These are phyloP conservation scores for Arenaria interpres DNA, from an alignment of 2,113 vertebrate species.

Conservation along the genomic window DNA sequence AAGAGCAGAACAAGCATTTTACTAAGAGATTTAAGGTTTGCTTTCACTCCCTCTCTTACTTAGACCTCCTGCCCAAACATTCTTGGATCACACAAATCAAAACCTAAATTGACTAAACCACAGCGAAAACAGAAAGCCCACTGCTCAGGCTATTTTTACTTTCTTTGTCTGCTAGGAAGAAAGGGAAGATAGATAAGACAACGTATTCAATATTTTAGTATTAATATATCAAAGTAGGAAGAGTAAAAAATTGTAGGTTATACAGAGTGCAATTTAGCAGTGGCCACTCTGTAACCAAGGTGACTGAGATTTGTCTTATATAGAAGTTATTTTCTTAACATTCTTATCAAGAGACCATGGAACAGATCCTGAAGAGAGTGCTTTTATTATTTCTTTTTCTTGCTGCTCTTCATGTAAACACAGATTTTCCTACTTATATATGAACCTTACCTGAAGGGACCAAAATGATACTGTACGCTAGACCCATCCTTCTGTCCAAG, in stretches of 20 bases:
- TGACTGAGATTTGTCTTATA: background rate
- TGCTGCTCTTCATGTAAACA: background rate
- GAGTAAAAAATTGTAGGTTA: background rate
- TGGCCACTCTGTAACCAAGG: background rate
- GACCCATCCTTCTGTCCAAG: background rate
- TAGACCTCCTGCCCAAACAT: background rate
- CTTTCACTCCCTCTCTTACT: background rate
- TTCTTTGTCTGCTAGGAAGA: background rate
- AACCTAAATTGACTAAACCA: background rate
- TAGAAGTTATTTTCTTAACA: background rate
- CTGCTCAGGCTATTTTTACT: background rate
- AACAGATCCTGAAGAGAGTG: background rate
- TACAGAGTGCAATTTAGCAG: background rate
- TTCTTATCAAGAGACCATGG: background rate
- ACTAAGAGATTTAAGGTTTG: constrained; percentile 20
- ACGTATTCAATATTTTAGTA: constrained; percentile 30
- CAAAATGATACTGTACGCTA: background rate
- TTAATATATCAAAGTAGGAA: background rate
- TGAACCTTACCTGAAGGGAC: background rate
- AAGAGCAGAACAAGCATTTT: constrained; percentile 57
- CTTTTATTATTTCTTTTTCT: background rate
- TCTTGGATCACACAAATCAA: constrained; percentile 24
- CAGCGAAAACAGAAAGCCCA: background rate
- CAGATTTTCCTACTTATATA: background rate
- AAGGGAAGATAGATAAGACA: background rate